A percentile compares a stretch with the other conserved stretches of the same genome.
These are phyloP conservation scores for Epinephelus malabaricus DNA, from an alignment of 2,797 vertebrate genomes.

Conservation along the genomic window DNA sequence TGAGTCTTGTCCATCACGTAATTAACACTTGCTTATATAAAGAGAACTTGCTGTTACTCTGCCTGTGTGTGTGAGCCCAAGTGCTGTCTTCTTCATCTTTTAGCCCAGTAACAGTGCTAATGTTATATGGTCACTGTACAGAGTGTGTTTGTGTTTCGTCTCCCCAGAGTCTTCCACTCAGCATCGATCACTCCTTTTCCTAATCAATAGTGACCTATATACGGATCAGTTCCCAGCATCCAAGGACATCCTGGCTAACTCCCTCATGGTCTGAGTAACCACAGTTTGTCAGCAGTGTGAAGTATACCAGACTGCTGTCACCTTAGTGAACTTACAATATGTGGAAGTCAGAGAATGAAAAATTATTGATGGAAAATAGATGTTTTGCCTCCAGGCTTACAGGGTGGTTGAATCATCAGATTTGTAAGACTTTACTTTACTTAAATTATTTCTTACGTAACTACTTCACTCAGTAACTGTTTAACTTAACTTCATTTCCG, in stretches of 20 bases:
- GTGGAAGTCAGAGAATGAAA: neutral
- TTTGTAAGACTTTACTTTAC: neutral
- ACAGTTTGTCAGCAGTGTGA: neutral
- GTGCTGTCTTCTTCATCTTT: neutral
- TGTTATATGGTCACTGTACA: neutral
- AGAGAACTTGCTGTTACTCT: no score
- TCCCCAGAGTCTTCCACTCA: conserved; percentile 6
- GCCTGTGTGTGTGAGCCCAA: neutral
- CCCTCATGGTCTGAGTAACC: conserved; percentile 5
- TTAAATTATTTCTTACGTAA: neutral
- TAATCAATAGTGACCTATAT: conserved; percentile 35
- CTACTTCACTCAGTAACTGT: neutral
- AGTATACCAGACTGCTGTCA: neutral
- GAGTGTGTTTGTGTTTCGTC: neutral
- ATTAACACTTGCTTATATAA: neutral
- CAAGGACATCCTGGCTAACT: conserved; percentile 22
- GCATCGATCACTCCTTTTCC: conserved; percentile 24
- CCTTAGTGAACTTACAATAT: neutral
- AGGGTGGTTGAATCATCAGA: neutral
- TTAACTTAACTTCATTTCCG: neutral
- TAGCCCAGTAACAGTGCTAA: neutral
- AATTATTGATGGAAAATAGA: neutral
- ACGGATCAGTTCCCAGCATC: conserved; percentile 32
- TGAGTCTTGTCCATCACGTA: neutral
- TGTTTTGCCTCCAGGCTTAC: neutral